Evolutionary conservation across 2,888 invertebrate species (phyloP).

Genomic region (Atrina japonica): DNA sequence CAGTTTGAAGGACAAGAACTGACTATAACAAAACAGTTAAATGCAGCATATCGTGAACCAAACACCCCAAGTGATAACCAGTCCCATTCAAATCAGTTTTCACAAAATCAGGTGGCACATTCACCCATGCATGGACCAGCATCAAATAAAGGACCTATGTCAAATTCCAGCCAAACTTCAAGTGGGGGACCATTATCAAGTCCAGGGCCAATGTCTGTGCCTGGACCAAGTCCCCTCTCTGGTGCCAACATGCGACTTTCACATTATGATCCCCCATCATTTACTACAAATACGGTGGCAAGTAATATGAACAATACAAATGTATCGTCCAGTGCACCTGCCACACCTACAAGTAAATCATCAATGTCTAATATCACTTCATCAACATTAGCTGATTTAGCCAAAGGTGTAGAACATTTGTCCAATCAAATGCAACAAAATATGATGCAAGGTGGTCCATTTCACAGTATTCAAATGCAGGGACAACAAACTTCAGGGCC

Average conservation of each 20-base stretch:
- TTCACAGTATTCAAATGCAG: slow-evolving; percentile 80
- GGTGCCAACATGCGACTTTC: slow-evolving; percentile 74
- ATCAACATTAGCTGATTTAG: slow-evolving; percentile 79
- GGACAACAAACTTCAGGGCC: slow-evolving; percentile 60
- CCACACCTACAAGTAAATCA: slow-evolving; percentile 64
- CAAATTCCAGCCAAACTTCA: slow-evolving; percentile 75
- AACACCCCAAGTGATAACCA: slow-evolving; percentile 60
- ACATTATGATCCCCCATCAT: slow-evolving; percentile 70
- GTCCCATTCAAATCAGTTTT: slow-evolving; percentile 62
- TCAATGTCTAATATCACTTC: slow-evolving; percentile 79
- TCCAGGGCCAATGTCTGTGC: slow-evolving; percentile 64
- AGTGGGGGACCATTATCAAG: slow-evolving; percentile 66
- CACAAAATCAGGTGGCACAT: slow-evolving; percentile 68
- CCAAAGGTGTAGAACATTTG: slow-evolving; percentile 79
- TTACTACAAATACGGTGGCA: slow-evolving; percentile 58
- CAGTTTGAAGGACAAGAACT: slow-evolving; percentile 97
- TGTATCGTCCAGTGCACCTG: slow-evolving; percentile 51
- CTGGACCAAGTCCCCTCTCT: slow-evolving; percentile 68
- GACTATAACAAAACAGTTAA: slow-evolving; percentile 97
- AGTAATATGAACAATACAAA: slow-evolving; percentile 34
- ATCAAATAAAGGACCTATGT: slow-evolving; percentile 74
- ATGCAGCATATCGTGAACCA: slow-evolving; percentile 85
- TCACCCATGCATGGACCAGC: slow-evolving; percentile 71
- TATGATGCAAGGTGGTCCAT: slow-evolving; percentile 80
- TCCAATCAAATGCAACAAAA: slow-evolving; percentile 80